Percentiles rank a stretch among this genome's conserved stretches.
Evolutionary conservation across 2,113 vertebrate genomes (phyloP).

Genomic region (Hystrix cristata): DNA sequence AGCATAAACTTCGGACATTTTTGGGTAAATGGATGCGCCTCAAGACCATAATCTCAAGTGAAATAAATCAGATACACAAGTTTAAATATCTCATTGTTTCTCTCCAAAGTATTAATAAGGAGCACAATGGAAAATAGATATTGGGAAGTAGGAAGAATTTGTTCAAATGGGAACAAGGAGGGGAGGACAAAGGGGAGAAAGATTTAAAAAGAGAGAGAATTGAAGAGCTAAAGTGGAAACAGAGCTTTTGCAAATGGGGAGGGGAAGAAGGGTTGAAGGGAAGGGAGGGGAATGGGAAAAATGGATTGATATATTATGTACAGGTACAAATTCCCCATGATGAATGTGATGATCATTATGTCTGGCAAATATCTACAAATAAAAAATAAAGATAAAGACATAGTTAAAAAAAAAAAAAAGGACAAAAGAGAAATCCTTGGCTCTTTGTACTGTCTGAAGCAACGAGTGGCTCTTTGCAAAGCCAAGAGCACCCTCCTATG

Average conservation of each 20-base stretch:
- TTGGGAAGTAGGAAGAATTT: background rate
- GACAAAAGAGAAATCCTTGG: background rate
- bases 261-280: background rate
- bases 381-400: background rate
- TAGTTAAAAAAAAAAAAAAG: background rate
- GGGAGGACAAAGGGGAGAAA: background rate
- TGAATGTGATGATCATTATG: background rate
- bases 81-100: background rate
- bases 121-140: background rate
- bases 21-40: background rate
- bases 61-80: background rate
- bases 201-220: background rate
- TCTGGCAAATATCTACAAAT: background rate
- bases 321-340: background rate
- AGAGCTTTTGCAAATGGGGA: background rate
- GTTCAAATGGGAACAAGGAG: background rate
- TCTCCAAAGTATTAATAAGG: background rate
- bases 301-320: background rate
- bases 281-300: background rate
- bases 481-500: constrained; percentile 56
- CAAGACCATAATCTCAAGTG: background rate
- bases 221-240: background rate
- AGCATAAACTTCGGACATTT: background rate
- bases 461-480: background rate
- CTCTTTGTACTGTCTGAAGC: background rate